Evolutionary conservation across 2,888 invertebrate species (phyloP).

Genomic region (Drosophila atripex): DNA sequence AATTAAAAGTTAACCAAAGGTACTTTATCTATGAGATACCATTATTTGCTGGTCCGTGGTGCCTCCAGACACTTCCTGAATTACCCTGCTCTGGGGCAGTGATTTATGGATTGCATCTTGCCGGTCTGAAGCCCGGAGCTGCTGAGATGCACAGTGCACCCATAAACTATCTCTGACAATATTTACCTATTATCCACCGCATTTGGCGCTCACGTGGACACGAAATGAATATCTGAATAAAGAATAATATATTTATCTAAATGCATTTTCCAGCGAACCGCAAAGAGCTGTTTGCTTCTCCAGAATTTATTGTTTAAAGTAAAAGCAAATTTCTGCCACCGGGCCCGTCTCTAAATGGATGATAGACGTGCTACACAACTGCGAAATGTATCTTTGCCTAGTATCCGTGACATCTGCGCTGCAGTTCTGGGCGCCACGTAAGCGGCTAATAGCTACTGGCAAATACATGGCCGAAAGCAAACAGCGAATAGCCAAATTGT

Average conservation of each 20-base stretch:
- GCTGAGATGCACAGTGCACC: slow-evolving; percentile 13
- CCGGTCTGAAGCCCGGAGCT: not conserved
- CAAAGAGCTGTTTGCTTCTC: slow-evolving; percentile 30
- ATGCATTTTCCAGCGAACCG: slow-evolving; percentile 30
- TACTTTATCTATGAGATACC: not conserved
- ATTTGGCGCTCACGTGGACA: slow-evolving; percentile 61
- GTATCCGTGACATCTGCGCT: slow-evolving; percentile 32
- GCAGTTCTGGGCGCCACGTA: slow-evolving; percentile 62
- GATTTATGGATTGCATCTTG: slow-evolving; percentile 18
- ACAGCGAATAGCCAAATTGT: slow-evolving; percentile 61
- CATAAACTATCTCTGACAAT: slow-evolving; percentile 62
- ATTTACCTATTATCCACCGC: slow-evolving; percentile 61
- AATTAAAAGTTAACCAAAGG: not conserved
- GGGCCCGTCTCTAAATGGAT: slow-evolving; percentile 7
- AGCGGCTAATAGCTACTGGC: slow-evolving; percentile 65
- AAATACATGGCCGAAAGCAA: slow-evolving; percentile 13
- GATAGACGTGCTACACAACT: slow-evolving; percentile 11
- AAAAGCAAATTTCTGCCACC: slow-evolving; percentile 36
- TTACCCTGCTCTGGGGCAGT: slow-evolving; percentile 9
- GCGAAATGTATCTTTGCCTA: slow-evolving; percentile 20
- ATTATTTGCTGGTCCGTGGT: not conserved
- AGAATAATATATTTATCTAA: slow-evolving; percentile 1
- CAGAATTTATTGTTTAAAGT: slow-evolving; percentile 72
- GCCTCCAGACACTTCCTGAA: slow-evolving; percentile 28
- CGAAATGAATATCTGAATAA: slow-evolving; percentile 7